Base-by-base conservation (phyloP, 2,797 vertebrate species). In the Schizothorax lantsangensis region DNA sequence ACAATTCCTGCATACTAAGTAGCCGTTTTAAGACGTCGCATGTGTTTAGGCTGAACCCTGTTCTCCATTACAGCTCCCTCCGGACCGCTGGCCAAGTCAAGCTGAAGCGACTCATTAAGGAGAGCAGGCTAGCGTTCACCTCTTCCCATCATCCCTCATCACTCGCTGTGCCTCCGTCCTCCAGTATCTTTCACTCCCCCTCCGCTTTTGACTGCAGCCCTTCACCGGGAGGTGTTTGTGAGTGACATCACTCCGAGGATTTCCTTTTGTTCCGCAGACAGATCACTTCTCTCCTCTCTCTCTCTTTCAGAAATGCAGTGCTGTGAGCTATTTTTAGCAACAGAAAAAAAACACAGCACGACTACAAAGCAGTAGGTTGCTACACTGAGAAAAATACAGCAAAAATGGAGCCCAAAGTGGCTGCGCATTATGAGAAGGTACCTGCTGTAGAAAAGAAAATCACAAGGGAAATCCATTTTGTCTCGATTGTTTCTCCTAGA, bases 201-300 rank as follows among this genome's bases (percentile, higher is more conserved):
- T 68, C 84, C 12, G 79, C 81, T 9, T 73, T 83, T 83, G 84
- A 81, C 68, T 49, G 45, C 5, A 45, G 77, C 84, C 72, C 86
- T 79, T 69, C 38, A 88, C 85, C 64, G 73, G 79, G 88, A 80
- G 54, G 57, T 45, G 75, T 82, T 87, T 36, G 19, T 74, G 57
- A 62, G 87, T 93, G 94, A 95, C 93, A 93, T 94, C 93, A 95
- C 91, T 88, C 59, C 40, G 82, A 95, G 94, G 94, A 93, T 94
- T 94, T 93, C 94, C 94, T 93, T 90, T 89, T 90, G 86, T 90
- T 87, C 88, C 57, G 71, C 75, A 85, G 68, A 86, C 69, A 84
- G 79, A 86, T 68, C 72, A 5, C 88, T 71, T 11, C 88, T 91
- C 74, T 84, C 91, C 90, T 71, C n/a, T 54, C 19, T 73, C 23